Percentiles rank a stretch among this genome's conserved stretches.
Conservation (phyloP, 92 coral and sea anemone genomes). For the Diadumene lineata region DNA sequence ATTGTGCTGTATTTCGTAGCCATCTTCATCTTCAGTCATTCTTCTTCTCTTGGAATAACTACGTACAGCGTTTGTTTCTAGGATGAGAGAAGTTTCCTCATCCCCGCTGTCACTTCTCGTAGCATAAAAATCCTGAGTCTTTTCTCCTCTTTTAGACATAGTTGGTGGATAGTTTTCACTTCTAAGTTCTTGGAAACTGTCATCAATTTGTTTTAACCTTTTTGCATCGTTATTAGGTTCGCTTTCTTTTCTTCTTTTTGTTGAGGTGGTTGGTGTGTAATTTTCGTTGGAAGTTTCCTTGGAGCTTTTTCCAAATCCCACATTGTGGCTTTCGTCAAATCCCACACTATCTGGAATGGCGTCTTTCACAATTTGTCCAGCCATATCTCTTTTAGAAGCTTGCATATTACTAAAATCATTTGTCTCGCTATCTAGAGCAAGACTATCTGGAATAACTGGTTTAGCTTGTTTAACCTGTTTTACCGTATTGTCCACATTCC, state of each 20-base stretch:
- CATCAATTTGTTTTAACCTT: not conserved
- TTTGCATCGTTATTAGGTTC: not conserved
- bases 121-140: no score
- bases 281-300: not conserved
- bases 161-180: no score
- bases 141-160: no score
- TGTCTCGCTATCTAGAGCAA: slow-evolving; percentile 10
- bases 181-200: slow-evolving; percentile 3
- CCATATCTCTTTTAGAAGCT: not conserved
- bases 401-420: slow-evolving; percentile 30
- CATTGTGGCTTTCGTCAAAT: slow-evolving; percentile 30
- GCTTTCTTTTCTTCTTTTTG: not conserved
- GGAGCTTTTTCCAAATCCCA: slow-evolving; percentile 25
- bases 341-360: slow-evolving; percentile 60
- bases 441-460: slow-evolving; percentile 17
- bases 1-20: not conserved
- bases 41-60: slow-evolving; percentile 20
- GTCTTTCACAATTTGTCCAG: no score
- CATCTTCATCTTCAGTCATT: slow-evolving; percentile 10
- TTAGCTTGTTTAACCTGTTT: not conserved
- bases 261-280: not conserved
- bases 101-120: no score
- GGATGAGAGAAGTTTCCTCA: not conserved
- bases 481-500: not conserved
- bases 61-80: not conserved